Evolutionary conservation across 2,113 vertebrate genomes (phyloP), one percentile per base, ranked within the genome.

Genomic region (Aldabrachelys gigantea): DNA sequence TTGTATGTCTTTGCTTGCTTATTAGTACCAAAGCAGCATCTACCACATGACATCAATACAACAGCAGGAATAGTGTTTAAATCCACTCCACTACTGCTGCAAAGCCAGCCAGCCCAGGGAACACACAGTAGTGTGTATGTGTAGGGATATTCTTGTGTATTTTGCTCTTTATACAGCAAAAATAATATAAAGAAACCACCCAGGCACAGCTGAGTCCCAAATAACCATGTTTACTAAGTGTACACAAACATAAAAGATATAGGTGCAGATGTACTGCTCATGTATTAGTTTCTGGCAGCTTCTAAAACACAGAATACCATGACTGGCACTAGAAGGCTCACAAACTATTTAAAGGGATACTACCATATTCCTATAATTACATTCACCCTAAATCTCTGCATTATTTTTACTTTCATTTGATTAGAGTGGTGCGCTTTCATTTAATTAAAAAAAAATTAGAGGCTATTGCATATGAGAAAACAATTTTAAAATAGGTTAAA

Each of bases 51-150:
- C 57, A 54, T 50, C 17, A 11, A 75, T 25, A 52, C 5, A 65
- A 47, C 62, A 49, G 9, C 21, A 21, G 11, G 25, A 88, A 92
- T 2, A 84, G 5, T 10, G 4, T 88, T 89, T 25, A 38, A n/a
- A 24, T 41, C 83, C 35, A 79, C 4, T 41, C 14, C 79, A 2
- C 25, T 81, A 2, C 52, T 85, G 59, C 16, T 84, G 29, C 2
- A 84, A 75, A 93, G 93, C 3, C 4, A 35, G 2, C 11, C n/a
- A 69, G 17, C 17, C 16, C 24, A 27, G 12, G 24, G 75, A 78
- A 78, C 7, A 78, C 6, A 78, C 14, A 78, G 75, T 14, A 27
- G 41, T 78, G 6, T 78, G 12, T 10, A 1, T 0, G 0, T 56
- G 10, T 87, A 38, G 0, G 10, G 82, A 80, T 13, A 38, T 52